Evolutionary conservation across 2,113 vertebrate species (phyloP).

Genomic region (Solea solea): DNA sequence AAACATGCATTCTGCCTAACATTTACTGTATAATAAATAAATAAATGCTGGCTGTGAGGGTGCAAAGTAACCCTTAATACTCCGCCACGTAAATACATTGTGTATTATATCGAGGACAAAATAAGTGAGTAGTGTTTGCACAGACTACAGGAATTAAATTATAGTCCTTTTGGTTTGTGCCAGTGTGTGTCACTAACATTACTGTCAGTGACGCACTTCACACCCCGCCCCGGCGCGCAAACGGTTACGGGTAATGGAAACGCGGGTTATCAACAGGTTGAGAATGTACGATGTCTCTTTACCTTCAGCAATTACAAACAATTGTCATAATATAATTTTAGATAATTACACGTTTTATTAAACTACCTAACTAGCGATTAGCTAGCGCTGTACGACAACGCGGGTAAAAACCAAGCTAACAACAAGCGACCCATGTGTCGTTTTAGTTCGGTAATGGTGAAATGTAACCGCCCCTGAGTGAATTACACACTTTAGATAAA

Average conservation of each 20-base stretch:
- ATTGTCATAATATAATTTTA: not conserved
- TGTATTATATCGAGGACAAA: no score
- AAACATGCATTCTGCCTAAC: no score
- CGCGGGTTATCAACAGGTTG: conserved; percentile 69
- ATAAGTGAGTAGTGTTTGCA: not conserved
- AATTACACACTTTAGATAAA: not conserved
- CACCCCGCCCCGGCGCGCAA: conserved; percentile 57
- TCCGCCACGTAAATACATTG: no score
- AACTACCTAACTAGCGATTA: not conserved
- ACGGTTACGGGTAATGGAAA: conserved; percentile 44
- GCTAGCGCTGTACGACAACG: not conserved
- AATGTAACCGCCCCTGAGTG: accelerated
- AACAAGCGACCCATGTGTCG: not conserved
- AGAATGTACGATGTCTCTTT: conserved; percentile 10
- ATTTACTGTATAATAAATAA: no score
- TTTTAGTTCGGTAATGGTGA: accelerated
- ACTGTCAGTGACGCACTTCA: conserved; percentile 39
- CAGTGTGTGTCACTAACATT: not conserved
- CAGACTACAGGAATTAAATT: not conserved
- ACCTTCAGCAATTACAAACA: not conserved
- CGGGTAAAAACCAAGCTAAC: not conserved
- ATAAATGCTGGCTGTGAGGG: no score
- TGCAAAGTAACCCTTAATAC: no score
- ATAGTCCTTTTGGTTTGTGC: not conserved
- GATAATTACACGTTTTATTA: accelerated